A percentile compares a stretch with the other conserved stretches of the same genome.
phyloP scores from a whole-genome alignment of 1,140 invertebrate genomes.

The Ceratosolen fusciceps region DNA sequence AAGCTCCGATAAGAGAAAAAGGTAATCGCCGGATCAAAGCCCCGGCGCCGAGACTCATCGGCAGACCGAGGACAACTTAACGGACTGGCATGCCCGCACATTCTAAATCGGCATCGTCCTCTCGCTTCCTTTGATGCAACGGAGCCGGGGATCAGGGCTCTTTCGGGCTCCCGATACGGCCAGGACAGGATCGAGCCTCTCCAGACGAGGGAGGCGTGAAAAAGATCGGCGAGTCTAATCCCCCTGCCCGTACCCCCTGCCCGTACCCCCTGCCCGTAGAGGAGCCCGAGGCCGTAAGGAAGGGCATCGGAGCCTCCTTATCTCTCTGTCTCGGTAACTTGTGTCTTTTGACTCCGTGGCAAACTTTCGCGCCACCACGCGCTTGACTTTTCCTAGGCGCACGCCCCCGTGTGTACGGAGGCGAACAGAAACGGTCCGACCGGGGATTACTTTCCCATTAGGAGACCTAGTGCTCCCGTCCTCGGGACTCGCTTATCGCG shows the following conservation, averaged over 20 bases:
- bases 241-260: too few relatives aligned
- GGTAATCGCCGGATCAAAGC: neutral
- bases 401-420: neutral
- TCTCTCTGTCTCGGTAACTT: neutral
- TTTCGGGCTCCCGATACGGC: too few relatives aligned
- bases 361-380: neutral
- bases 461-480: neutral
- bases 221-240: neutral
- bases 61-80: neutral
- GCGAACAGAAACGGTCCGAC: neutral
- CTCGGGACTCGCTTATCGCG: neutral
- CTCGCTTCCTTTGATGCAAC: neutral
- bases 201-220: neutral
- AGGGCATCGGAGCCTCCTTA: neutral
- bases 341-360: neutral
- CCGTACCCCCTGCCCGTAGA: too few relatives aligned
- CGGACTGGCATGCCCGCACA: too few relatives aligned
- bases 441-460: neutral
- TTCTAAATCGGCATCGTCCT: neutral
- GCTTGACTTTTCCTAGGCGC: neutral
- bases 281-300: neutral
- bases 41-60: neutral
- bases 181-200: too few relatives aligned
- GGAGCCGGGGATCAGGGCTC: too few relatives aligned
- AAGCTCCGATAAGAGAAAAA: slow-evolving; percentile 5